Evolutionary conservation across 2,113 vertebrate genomes (phyloP).

Genomic region (Cyprinodon variegatus): DNA sequence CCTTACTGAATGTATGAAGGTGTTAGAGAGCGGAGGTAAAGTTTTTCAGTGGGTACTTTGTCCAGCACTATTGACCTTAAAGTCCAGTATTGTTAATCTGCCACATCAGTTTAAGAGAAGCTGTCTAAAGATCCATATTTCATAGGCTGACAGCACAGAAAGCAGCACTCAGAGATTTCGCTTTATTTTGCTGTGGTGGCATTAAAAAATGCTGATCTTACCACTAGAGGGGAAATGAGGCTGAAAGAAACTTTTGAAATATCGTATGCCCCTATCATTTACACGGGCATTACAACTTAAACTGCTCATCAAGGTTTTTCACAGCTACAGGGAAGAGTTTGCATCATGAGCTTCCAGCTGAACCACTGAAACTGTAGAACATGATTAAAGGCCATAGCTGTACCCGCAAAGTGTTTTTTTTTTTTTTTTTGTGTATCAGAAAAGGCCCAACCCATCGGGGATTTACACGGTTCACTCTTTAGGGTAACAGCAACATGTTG

Average conservation of each 20-base stretch:
- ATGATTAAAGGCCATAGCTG: background rate
- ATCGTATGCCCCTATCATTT: conserved; percentile 34
- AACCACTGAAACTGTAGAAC: conserved; percentile 2
- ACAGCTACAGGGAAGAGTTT: conserved; percentile 17
- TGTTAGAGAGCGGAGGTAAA: conserved; percentile 12
- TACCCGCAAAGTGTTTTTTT: background rate
- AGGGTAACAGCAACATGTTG: too few species aligned
- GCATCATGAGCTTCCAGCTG: conserved; percentile 13
- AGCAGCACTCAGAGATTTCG: conserved; percentile 29
- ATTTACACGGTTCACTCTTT: background rate
- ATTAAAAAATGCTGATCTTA: conserved; percentile 59
- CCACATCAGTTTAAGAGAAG: conserved; percentile 54
- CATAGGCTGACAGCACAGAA: conserved; percentile 14
- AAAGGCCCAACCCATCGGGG: background rate
- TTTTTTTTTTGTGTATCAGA: background rate
- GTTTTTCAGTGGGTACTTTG: conserved; percentile 27
- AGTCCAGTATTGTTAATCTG: conserved; percentile 58
- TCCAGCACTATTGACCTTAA: conserved; percentile 33
- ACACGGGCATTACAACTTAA: conserved; percentile 26
- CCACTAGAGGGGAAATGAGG: conserved; percentile 32
- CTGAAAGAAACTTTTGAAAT: conserved; percentile 39
- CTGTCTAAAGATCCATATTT: conserved; percentile 60
- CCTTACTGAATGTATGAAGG: background rate
- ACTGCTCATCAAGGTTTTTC: conserved; percentile 17
- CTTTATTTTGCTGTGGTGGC: conserved; percentile 54